A percentile compares a stretch with the other conserved stretches of the same genome.
These are phyloP conservation scores for Fabriciana adippe DNA, from an alignment of 2,888 invertebrate genomes.

Conservation along the genomic window DNA sequence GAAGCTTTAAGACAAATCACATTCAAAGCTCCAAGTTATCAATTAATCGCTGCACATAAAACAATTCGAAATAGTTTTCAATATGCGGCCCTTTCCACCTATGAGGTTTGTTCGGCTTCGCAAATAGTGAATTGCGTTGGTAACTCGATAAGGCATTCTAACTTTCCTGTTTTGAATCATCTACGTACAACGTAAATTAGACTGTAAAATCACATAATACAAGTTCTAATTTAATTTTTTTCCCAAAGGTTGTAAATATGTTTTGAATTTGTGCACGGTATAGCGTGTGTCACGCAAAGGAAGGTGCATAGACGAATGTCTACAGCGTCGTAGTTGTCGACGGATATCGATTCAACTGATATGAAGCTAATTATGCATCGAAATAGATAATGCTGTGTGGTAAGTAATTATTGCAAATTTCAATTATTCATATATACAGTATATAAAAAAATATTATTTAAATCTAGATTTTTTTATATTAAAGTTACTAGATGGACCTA, in stretches of 20 bases:
- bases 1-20: background rate
- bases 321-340: slow-evolving; percentile 58
- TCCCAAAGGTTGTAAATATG: slow-evolving; percentile 35
- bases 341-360: slow-evolving; percentile 63
- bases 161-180: slow-evolving; percentile 39
- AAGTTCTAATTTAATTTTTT: slow-evolving; percentile 21
- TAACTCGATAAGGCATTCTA: slow-evolving; percentile 61
- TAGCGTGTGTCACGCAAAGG: slow-evolving; percentile 73
- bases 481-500: no score
- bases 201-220: slow-evolving; percentile 9
- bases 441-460: no score
- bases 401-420: no score
- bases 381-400: background rate
- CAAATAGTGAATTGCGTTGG: slow-evolving; percentile 62
- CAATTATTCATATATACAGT: no score
- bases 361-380: slow-evolving; percentile 61
- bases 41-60: slow-evolving; percentile 13
- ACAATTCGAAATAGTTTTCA: slow-evolving; percentile 27
- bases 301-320: slow-evolving; percentile 66
- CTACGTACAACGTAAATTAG: slow-evolving; percentile 24
- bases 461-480: no score
- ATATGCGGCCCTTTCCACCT: slow-evolving; percentile 18
- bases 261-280: slow-evolving; percentile 39
- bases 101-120: slow-evolving; percentile 50
- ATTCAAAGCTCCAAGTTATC: background rate